phyloP scores from a whole-genome alignment of 53 echinoderm and acorn worm genomes.

The Holothuria leucospilota region DNA sequence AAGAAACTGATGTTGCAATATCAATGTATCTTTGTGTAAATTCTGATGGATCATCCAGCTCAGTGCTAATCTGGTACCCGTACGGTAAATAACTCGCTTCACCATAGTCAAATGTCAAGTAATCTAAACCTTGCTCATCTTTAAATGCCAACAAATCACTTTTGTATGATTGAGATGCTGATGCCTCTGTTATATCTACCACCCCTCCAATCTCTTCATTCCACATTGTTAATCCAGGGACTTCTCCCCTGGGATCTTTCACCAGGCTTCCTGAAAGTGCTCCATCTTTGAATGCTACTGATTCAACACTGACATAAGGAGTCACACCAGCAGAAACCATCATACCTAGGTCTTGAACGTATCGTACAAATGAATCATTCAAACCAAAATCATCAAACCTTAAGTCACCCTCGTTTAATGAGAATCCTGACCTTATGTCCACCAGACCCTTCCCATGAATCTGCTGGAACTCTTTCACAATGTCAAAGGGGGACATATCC shows the following conservation, averaged over 20 bases:
- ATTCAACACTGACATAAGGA: conserved; percentile 78
- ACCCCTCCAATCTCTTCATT: conserved; percentile 70
- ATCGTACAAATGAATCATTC: conserved; percentile 54
- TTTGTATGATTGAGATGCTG: conserved; percentile 74
- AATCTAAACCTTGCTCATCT: conserved; percentile 45
- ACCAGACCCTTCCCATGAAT: conserved; percentile 63
- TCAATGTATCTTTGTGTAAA: conserved; percentile 72
- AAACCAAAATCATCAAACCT: conserved; percentile 75
- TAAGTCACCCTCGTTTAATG: conserved; percentile 73
- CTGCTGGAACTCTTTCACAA: conserved; percentile 48
- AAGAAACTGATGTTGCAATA: conserved; percentile 56
- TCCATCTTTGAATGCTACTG: conserved; percentile 73
- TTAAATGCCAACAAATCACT: conserved; percentile 59
- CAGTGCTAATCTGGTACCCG: conserved; percentile 73
- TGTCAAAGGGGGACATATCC: conserved; percentile 47
- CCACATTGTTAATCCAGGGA: conserved; percentile 90
- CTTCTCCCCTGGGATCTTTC: conserved; percentile 76
- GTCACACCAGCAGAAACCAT: conserved; percentile 67
- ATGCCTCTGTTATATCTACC: conserved; percentile 72
- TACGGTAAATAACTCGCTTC: conserved; percentile 89
- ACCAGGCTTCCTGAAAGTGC: conserved; percentile 66
- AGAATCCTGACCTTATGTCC: conserved; percentile 76
- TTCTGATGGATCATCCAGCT: conserved; percentile 72
- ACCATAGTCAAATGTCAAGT: conserved; percentile 90
- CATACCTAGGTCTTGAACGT: conserved; percentile 60